These are phyloP conservation scores for Hirundo rustica DNA, from an alignment of 2,797 vertebrate genomes.

Conservation along the genomic window DNA sequence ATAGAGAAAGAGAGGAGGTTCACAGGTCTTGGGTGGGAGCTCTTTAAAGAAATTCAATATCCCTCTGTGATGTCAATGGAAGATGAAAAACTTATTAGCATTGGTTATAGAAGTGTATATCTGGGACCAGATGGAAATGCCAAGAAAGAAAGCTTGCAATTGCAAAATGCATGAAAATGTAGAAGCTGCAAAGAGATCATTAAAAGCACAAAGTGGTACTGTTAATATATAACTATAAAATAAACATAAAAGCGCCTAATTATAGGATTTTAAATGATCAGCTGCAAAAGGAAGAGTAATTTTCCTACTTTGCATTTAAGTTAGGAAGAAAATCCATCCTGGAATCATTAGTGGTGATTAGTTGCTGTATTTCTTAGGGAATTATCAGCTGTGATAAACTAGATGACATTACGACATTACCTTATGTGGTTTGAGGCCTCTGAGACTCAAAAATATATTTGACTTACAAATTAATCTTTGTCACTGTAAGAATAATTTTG, in stretches of 20 bases:
- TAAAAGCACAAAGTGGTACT: not conserved
- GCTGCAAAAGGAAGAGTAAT: not conserved
- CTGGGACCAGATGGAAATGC: not conserved
- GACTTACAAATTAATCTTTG: not conserved
- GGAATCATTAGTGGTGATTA: not conserved
- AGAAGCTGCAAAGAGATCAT: not conserved
- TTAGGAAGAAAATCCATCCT: not conserved
- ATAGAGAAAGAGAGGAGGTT: not conserved
- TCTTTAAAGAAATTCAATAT: not conserved
- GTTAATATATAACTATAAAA: not conserved
- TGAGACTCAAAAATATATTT: not conserved
- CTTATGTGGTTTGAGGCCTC: not conserved
- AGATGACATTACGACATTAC: not conserved
- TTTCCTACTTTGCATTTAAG: not conserved
- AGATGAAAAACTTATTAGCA: not conserved
- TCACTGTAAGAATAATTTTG: not conserved
- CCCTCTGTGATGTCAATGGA: accelerated
- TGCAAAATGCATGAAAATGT: slow-evolving; percentile 1
- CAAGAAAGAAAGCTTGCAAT: not conserved
- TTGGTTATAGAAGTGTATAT: not conserved
- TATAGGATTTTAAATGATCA: not conserved
- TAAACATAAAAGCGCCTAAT: not conserved
- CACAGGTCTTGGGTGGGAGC: not conserved
- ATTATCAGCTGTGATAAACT: not conserved
- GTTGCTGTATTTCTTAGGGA: not conserved